Conservation (phyloP, 2,797 vertebrate species). For the Paedocypris micromegethes region DNA sequence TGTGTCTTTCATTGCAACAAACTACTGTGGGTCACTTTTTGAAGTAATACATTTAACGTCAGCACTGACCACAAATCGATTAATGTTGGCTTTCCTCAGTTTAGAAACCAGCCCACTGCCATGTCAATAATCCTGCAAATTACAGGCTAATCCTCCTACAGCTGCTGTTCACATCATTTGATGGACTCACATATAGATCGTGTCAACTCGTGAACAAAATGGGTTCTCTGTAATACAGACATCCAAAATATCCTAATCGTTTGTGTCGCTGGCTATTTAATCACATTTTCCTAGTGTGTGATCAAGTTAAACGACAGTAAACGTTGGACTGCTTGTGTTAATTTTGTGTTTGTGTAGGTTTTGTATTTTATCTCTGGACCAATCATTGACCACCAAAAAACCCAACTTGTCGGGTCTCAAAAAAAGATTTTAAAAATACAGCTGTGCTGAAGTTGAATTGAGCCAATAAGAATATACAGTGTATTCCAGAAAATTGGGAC, state of each 20-base stretch:
- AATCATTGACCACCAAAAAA: no score
- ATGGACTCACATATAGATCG: slow-evolving; percentile 34
- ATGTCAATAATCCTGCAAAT: slow-evolving; percentile 35
- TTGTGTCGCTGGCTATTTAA: no score
- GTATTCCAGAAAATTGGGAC: no score
- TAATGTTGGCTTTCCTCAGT: slow-evolving; percentile 33
- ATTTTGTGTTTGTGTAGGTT: no score
- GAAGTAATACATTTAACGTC: slow-evolving; percentile 43
- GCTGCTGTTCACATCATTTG: slow-evolving; percentile 34
- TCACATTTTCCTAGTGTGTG: no score
- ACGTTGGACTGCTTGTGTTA: no score
- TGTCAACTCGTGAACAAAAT: slow-evolving; percentile 19
- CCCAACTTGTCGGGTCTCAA: no score
- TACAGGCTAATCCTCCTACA: slow-evolving; percentile 35
- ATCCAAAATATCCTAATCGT: slow-evolving; percentile 2
- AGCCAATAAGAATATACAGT: no score
- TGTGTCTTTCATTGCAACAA: slow-evolving; percentile 17
- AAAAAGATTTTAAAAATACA: no score
- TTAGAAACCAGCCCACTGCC: slow-evolving; percentile 24
- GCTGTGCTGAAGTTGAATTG: no score
- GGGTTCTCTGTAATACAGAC: slow-evolving; percentile 20
- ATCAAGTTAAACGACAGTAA: no score
- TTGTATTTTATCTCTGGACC: no score
- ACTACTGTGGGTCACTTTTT: slow-evolving; percentile 30
- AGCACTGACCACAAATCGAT: slow-evolving; percentile 41